Evolutionary conservation across 1,140 invertebrate species (phyloP).

Genomic region (Pantala flavescens): DNA sequence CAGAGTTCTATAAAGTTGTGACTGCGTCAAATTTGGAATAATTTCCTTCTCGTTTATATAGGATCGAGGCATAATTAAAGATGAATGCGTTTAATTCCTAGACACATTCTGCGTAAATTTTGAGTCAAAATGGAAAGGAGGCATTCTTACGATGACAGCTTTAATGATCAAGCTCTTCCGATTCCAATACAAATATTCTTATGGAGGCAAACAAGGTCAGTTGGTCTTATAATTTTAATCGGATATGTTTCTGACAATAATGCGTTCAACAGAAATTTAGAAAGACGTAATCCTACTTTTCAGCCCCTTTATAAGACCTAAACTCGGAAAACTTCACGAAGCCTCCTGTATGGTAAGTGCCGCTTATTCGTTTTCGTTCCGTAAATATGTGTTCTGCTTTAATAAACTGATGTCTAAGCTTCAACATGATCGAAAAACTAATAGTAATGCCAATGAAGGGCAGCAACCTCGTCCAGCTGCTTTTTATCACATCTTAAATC

Average conservation of each 20-base stretch:
- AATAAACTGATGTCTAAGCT: neutral
- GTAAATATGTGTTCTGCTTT: neutral
- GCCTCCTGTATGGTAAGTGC: conserved; percentile 86
- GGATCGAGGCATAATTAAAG: no score
- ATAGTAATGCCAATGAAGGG: neutral
- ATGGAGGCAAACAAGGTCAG: conserved; percentile 88
- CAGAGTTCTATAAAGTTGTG: no score
- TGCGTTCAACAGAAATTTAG: conserved; percentile 16
- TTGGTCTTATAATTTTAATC: conserved; percentile 15
- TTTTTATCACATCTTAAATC: conserved; percentile 18
- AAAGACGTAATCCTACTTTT: conserved; percentile 28
- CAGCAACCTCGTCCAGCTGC: neutral
- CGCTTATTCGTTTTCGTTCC: conserved; percentile 21
- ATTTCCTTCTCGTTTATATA: no score
- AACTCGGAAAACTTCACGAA: conserved; percentile 91
- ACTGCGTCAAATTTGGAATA: no score
- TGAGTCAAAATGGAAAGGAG: conserved; percentile 31
- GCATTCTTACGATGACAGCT: conserved; percentile 37
- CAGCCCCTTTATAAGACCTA: conserved; percentile 79
- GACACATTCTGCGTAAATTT: no score
- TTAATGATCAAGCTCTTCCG: conserved; percentile 71
- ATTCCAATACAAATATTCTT: conserved; percentile 95
- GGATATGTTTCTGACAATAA: neutral
- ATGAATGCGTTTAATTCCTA: no score
- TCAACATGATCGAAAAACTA: neutral